Base-by-base conservation (phyloP, 2,113 vertebrate genomes). In the Garra rufa region DNA sequence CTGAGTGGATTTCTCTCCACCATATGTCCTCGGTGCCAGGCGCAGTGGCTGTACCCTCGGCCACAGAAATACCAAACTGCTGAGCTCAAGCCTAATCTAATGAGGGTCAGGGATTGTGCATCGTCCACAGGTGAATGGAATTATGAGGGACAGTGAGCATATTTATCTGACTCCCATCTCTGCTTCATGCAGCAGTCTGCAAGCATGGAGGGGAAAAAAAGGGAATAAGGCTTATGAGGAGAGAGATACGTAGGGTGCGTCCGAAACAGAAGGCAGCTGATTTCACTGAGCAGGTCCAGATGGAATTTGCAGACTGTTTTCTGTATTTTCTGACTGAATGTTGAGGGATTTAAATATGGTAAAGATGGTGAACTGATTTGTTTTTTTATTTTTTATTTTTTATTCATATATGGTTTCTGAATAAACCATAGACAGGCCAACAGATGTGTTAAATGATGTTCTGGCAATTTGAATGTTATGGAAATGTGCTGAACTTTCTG, bases 71-170 rank as follows among this genome's bases (percentile, higher is more conserved):
- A 28, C 41, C 4, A 24, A 34, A 28, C 19, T 50, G 55, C 63
- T 79, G 26, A 48, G 43, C 50, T 52, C 30, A 59, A 24, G 30
- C 38, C 30, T 59, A 38, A 41, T 70, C 67, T 70, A 69, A 77
- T 30, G 50, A 77, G 52, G 75, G 75, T 77, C 75, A 77, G 50
- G 19, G 28, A n/a, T 57, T 77, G 55, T 78, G 55, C n/a, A 44
- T 48, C 61, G 48, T 81, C 61, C 44, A 48, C 41, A 46, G 15
- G 41, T 67, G 24, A 67, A 81, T 80, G 55, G 57, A 81, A 61
- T n/a, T 34, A 26, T 46, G 43, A 67, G 10, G 26, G 61, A 81
- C 61, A 81, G 24, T 6, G 75, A 50, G 17, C 9, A 63, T 61
- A 63, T 78, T 9, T 78, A 78, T 78, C 52, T 59, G n/a, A 28